Evolutionary conservation across 1,140 invertebrate genomes (phyloP).

Genomic region (Pogonomyrmex barbatus): DNA sequence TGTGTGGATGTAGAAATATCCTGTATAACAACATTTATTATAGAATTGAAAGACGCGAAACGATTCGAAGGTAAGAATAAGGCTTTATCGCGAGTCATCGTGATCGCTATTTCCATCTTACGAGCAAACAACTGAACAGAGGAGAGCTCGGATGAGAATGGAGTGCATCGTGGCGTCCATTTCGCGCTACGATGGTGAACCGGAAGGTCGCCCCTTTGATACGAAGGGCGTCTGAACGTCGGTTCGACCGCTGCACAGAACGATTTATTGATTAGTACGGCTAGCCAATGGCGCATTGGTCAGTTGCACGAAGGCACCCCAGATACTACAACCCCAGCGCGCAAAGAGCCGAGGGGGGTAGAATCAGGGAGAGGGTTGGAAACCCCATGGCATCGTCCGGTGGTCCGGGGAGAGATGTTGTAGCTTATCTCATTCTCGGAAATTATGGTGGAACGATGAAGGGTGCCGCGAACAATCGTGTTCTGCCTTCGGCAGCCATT

Average conservation of each 20-base stretch:
- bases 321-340: slow-evolving; percentile 75
- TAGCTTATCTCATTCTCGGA: slow-evolving; percentile 84
- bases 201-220: slow-evolving; percentile 70
- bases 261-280: slow-evolving; percentile 84
- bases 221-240: slow-evolving; percentile 71
- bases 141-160: slow-evolving; percentile 54
- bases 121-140: slow-evolving; percentile 7
- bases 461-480: slow-evolving; percentile 70
- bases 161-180: slow-evolving; percentile 64
- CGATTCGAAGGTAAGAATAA: slow-evolving; percentile 27
- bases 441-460: slow-evolving; percentile 84
- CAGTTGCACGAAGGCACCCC: slow-evolving; percentile 81
- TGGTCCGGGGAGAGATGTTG: slow-evolving; percentile 75
- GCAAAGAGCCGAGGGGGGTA: slow-evolving; percentile 75
- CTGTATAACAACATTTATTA: slow-evolving; percentile 29
- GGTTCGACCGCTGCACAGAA: slow-evolving; percentile 76
- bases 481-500: slow-evolving; percentile 70
- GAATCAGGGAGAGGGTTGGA: slow-evolving; percentile 76
- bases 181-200: slow-evolving; percentile 71
- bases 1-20: neutral
- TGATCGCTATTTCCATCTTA: slow-evolving; percentile 51
- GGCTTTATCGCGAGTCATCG: slow-evolving; percentile 47
- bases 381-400: slow-evolving; percentile 72
- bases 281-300: slow-evolving; percentile 82
- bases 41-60: slow-evolving; percentile 1